Evolutionary conservation across 2,888 invertebrate genomes (phyloP), one percentile per base, ranked within the genome.

Genomic region (Anticlea derivata): DNA sequence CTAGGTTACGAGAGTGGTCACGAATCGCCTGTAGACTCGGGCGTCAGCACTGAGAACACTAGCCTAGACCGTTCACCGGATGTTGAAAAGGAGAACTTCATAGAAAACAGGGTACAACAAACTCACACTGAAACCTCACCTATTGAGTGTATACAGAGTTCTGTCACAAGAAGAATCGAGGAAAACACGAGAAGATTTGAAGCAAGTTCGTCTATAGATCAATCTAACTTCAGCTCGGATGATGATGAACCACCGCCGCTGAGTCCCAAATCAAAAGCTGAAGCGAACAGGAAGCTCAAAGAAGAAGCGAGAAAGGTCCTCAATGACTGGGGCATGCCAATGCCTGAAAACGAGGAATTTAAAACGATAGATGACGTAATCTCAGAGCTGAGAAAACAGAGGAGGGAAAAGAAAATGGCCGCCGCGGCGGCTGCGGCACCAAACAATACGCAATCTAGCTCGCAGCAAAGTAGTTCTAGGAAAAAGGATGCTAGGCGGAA

Each of bases 21-120:
- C 51, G 86, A 87, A 56, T 88, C 88, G 26, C 83, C 89, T 0
- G 86, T 63, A 0, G 94, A 95, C 73, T 94, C 94, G 0, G 94
- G 95, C 0, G 93, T 95, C 39, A 94, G 94, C 68, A 95, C 95
- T 13, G 95, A 94, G 74, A 95, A 94, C 58, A 94, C 94, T 22
- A 94, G 94, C 65, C 78, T 94, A 68, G 93, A 93, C 73, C 81
- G 93, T 67, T 93, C 93, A 6, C 93, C 93, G 0, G 93, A 92
- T 51, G 82, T 92, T 1, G 93, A 93, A 50, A 78, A 82, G 39
- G 80, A 75, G 38, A 79, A 83, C 49, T 88, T 78, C 57, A 84
- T 86, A 77, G 77, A 85, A 60, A 90, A 89, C 77, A 83, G 86
- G 75, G 86, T 86, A 68, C 62, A 87, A 52, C 81, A 48, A 40